These are phyloP conservation scores for Xerus rutilus DNA, from an alignment of 2,797 vertebrate genomes.

Conservation along the genomic window DNA sequence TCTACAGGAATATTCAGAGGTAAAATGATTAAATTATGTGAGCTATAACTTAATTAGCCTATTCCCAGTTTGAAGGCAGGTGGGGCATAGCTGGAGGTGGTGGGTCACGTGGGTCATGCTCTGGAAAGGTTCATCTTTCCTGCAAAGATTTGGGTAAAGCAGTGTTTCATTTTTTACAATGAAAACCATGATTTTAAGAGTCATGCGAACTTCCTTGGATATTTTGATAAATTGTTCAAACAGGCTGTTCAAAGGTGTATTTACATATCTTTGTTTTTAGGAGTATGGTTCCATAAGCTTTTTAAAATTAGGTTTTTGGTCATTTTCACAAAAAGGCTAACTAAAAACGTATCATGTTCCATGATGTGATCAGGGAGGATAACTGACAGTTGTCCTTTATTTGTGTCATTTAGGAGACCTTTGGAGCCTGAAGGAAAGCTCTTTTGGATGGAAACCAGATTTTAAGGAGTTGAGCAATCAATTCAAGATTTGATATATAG, in stretches of 20 bases:
- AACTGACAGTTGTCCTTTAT: not conserved
- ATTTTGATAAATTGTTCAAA: slow-evolving; percentile 17
- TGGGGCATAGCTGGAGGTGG: too few species aligned
- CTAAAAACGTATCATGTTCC: not conserved
- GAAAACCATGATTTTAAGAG: slow-evolving; percentile 7
- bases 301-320: not conserved
- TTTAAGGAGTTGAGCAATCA: not conserved
- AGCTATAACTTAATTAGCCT: too few species aligned
- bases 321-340: too few species aligned
- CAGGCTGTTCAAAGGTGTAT: not conserved
- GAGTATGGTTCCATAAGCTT: not conserved
- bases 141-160: not conserved
- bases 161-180: not conserved
- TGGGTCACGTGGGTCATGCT: too few species aligned
- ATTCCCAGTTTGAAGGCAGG: too few species aligned
- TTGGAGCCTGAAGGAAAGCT: not conserved
- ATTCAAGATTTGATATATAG: not conserved
- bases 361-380: not conserved
- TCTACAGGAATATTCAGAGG: too few species aligned
- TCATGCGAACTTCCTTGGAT: not conserved
- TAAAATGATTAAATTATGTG: too few species aligned
- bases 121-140: too few species aligned
- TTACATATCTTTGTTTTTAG: not conserved
- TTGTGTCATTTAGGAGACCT: not conserved
- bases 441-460: not conserved